phyloP scores from a whole-genome alignment of 2,113 vertebrate genomes.

The Mesocricetus auratus region DNA sequence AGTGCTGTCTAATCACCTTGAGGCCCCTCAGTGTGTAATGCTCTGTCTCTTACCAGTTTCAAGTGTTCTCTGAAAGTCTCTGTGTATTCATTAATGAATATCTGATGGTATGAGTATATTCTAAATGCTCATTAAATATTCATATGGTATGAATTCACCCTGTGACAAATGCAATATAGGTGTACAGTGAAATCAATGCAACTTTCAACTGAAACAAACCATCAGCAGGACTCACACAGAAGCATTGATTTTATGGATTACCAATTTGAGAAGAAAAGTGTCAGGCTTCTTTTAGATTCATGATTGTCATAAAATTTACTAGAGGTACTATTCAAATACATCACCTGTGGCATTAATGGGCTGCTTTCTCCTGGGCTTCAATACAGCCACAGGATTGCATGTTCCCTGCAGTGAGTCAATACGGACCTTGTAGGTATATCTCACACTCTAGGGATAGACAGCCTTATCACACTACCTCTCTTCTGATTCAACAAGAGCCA shows the following conservation, averaged over 20 bases:
- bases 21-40: not conserved
- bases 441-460: not conserved
- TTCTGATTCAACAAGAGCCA: not conserved
- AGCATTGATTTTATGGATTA: conserved; percentile 47
- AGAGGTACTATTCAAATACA: not conserved
- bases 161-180: not conserved
- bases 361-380: not conserved
- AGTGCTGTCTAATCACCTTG: not conserved
- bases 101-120: conserved; percentile 29
- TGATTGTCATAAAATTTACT: conserved; percentile 34
- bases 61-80: not conserved
- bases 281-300: conserved; percentile 42
- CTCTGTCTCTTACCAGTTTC: not conserved
- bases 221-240: not conserved
- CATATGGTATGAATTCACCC: not conserved
- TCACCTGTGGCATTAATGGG: not conserved
- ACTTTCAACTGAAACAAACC: conserved; percentile 45
- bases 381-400: not conserved
- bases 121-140: conserved; percentile 35
- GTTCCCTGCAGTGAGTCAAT: not conserved
- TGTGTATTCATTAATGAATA: conserved; percentile 51
- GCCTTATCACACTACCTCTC: not conserved
- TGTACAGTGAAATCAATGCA: conserved; percentile 57
- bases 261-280: conserved; percentile 36
- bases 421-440: not conserved